A percentile compares a stretch with the other conserved stretches of the same genome.
Evolutionary conservation across 2,888 invertebrate species (phyloP).

Genomic region (Euproctis similis): DNA sequence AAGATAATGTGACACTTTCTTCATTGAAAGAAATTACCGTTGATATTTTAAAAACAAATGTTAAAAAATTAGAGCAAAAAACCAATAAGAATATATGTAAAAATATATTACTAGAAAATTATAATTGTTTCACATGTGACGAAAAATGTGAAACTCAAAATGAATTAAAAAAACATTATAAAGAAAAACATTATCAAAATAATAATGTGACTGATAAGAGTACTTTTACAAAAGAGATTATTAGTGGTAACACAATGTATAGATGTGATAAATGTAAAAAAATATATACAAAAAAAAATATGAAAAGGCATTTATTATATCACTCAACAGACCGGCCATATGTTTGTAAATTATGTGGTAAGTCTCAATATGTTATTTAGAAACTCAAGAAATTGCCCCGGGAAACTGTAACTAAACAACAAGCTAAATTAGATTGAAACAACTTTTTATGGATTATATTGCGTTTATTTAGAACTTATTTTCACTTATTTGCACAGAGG

Average conservation of each 20-base stretch:
- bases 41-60: not conserved
- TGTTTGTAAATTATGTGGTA: slow-evolving; percentile 61
- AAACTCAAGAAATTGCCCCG: no score
- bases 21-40: slow-evolving; percentile 5
- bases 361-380: no score
- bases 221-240: slow-evolving; percentile 15
- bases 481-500: no score
- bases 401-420: no score
- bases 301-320: slow-evolving; percentile 32
- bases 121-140: slow-evolving; percentile 39
- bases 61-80: not conserved
- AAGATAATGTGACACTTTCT: slow-evolving; percentile 5
- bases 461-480: no score
- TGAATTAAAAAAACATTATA: slow-evolving; percentile 38
- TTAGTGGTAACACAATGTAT: slow-evolving; percentile 22
- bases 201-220: slow-evolving; percentile 1
- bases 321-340: slow-evolving; percentile 44
- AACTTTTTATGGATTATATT: no score
- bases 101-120: slow-evolving; percentile 6
- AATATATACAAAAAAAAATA: slow-evolving; percentile 28
- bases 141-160: slow-evolving; percentile 21
- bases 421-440: no score
- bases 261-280: slow-evolving; percentile 43
- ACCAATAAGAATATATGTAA: not conserved
- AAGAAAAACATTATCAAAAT: slow-evolving; percentile 20